These are phyloP conservation scores for Synanthedon andrenaeformis DNA, from an alignment of 2,888 invertebrate genomes.

Conservation along the genomic window DNA sequence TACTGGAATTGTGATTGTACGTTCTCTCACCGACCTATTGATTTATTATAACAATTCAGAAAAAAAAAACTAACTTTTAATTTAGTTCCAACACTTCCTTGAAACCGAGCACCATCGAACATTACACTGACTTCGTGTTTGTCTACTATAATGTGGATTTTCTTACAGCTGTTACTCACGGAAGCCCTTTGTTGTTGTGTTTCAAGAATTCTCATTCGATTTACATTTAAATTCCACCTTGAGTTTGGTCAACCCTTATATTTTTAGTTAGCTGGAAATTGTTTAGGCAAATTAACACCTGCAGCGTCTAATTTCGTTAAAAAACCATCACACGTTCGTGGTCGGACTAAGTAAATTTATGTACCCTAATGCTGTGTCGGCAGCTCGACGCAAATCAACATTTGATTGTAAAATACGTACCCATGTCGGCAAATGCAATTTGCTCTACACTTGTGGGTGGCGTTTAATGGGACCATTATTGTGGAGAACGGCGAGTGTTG, in stretches of 20 bases:
- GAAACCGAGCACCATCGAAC: slow-evolving; percentile 32
- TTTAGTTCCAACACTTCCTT: slow-evolving; percentile 47
- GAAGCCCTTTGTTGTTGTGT: slow-evolving; percentile 23
- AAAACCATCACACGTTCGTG: slow-evolving; percentile 35
- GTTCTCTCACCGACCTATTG: slow-evolving; percentile 38
- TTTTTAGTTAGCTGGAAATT: slow-evolving; percentile 1
- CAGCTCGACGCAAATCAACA: slow-evolving; percentile 59
- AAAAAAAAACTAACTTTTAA: slow-evolving; percentile 39
- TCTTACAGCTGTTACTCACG: slow-evolving; percentile 51
- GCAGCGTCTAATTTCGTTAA: slow-evolving; percentile 16
- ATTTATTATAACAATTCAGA: slow-evolving; percentile 22
- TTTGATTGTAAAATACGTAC: slow-evolving; percentile 62
- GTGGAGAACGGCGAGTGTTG: slow-evolving; percentile 48
- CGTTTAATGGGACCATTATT: slow-evolving; percentile 62
- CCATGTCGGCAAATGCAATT: slow-evolving; percentile 61
- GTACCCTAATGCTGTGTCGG: slow-evolving; percentile 56
- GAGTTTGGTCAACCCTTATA: neutral
- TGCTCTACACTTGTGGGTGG: slow-evolving; percentile 62
- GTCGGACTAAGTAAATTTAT: slow-evolving; percentile 58
- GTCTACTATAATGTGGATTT: slow-evolving; percentile 41
- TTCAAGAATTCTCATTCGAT: neutral
- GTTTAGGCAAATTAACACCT: slow-evolving; percentile 39
- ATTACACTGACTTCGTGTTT: slow-evolving; percentile 43
- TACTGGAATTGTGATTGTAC: slow-evolving; percentile 35
- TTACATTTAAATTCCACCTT: neutral